Base-by-base conservation (phyloP, 2,888 invertebrate species). In the Arrhopalites spinosus region DNA sequence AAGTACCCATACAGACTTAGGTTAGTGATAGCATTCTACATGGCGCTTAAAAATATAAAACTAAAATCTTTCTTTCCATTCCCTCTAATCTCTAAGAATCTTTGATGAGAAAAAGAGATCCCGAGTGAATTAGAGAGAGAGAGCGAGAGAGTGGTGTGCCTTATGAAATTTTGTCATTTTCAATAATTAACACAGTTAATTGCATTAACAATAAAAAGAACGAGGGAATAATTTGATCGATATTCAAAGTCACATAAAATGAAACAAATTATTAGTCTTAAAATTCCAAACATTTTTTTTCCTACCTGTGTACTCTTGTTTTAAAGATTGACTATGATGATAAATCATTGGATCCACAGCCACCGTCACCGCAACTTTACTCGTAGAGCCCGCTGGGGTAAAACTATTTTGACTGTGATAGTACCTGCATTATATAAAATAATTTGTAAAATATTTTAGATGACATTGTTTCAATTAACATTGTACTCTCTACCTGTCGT, bases 281-380 rank as follows among this genome's bases (percentile, higher is more conserved):
- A 47, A 47, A 47, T 1, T 47, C n/a, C n/a, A n/a, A n/a, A n/a
- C n/a, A n/a, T 45, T 45, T 11, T 45, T 11, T 7, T 11, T n/a
- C 25, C 1, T 56, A 70, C 70, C 70, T 70, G 30, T 7, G 30
- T 70, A 70, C 53, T 70, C 70, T 56, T 70, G 70, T 15, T 70
- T 70, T 29, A 70, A 36, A 23, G 70, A 20, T 29, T 69, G 69
- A 27, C 53, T 56, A 8, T 70, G 70, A 23, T 68, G 67, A 36
- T 70, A 70, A 15, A 70, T 17, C 56, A 70, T 70, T 1, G 20
- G 20, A 7, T 70, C 56, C 2, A 30, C 7, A 5, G 30, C 56
- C 0, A n/a, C 20, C 5, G n/a, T n/a, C n/a, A n/a, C n/a, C n/a
- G n/a, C n/a, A n/a, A 17, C 30, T 30, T 25, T 29, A 23, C 45